Base-by-base conservation (phyloP, 2,113 vertebrate genomes). In the Phylloscopus trochiloides region DNA sequence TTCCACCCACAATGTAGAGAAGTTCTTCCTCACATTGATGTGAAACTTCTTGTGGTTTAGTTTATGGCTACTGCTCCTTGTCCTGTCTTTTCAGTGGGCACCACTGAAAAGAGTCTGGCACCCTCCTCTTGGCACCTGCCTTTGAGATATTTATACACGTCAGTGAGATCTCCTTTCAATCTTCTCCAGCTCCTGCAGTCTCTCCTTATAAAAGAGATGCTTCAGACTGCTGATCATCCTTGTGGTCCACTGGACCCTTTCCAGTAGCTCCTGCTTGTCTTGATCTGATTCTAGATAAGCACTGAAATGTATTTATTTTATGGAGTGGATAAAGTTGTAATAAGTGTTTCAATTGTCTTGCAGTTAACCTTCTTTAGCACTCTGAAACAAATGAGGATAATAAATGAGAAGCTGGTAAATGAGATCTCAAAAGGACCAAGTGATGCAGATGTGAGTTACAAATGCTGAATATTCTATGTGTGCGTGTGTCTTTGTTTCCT, bases 331-430 rank as follows among this genome's bases (percentile, higher is more conserved):
- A 22, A 83, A 74, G 20, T 38, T 1, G 0, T 76, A 66, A 13
- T 78, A 72, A 67, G 4, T 18, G 13, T 76, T 86, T 95, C 14
- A 48, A 48, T 61, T 96, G 31, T 76, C 73, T 84, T 96, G 52
- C 91, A 98, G 98, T 88, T 98, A 71, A 84, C 83, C 34, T 97
- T 98, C 94, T 97, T 97, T 76, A 96, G 92, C 70, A 96, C 78
- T 45, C 86, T 98, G 86, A 98, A 97, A 59, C 94, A 97, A 90
- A 86, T 98, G 73, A 96, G 97, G 76, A 66, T 77, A 28, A 48
- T 97, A 68, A 92, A 97, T 58, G 95, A 96, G 78, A 96, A 94
- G 67, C 88, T 98, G 45, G 48, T 36, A 19, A 94, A 94, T 72
- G 97, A 97, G 84, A 73, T 97, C 7, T 65, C 86, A n/a, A 91